A percentile compares a stretch with the other conserved stretches of the same genome.
These are phyloP conservation scores for Herpailurus yagouaroundi DNA, from an alignment of 2,113 vertebrate genomes.

Conservation along the genomic window DNA sequence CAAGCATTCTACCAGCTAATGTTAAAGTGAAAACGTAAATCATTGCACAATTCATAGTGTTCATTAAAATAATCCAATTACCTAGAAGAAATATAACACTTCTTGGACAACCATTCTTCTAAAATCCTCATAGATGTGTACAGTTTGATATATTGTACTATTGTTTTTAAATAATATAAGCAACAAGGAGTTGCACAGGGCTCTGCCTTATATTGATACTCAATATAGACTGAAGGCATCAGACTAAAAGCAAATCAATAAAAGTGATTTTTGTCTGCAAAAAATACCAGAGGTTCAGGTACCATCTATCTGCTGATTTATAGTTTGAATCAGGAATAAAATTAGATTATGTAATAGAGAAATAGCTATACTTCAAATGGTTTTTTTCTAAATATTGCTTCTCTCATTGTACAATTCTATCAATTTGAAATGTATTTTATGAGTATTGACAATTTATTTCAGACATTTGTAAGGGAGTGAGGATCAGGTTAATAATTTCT, in stretches of 20 bases:
- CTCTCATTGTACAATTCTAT: background rate
- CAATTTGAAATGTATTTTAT: constrained; percentile 7
- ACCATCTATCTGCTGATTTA: constrained; percentile 13
- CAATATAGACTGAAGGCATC: background rate
- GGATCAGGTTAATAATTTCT: background rate
- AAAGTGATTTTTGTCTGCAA: constrained; percentile 48
- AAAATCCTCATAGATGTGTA: background rate
- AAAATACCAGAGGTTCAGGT: background rate
- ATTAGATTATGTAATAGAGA: constrained; percentile 19
- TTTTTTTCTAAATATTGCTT: constrained; percentile 7
- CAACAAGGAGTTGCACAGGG: background rate
- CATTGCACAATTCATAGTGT: background rate
- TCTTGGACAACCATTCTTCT: background rate
- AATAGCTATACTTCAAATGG: background rate
- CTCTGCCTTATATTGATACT: background rate
- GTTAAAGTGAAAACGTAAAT: background rate
- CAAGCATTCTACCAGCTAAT: background rate
- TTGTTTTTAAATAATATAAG: constrained; percentile 40
- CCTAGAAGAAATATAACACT: background rate
- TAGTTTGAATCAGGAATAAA: constrained; percentile 46
- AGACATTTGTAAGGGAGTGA: background rate
- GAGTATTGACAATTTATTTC: background rate
- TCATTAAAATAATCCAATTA: background rate
- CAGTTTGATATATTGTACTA: background rate
- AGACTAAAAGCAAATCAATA: constrained; percentile 43